Evolutionary conservation across 2,888 invertebrate species (phyloP).

Genomic region (Euzophera pinguis): DNA sequence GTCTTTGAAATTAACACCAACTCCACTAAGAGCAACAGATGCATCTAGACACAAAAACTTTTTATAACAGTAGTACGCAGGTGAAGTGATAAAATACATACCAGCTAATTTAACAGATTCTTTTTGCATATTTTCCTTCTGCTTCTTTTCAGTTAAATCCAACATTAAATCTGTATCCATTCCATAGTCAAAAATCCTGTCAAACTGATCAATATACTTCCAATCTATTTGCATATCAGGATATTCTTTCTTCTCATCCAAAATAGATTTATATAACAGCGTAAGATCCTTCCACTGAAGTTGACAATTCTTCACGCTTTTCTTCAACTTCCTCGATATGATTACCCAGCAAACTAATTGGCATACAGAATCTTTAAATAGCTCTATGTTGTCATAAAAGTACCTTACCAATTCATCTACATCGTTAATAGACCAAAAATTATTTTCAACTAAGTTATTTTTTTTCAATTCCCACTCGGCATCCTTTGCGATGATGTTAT

Average conservation of each 20-base stretch:
- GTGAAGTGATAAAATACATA: constrained; percentile 25
- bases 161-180: constrained; percentile 56
- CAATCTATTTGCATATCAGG: constrained; percentile 67
- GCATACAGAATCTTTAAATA: constrained; percentile 60
- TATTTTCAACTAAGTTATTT: constrained; percentile 21
- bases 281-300: constrained; percentile 57
- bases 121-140: constrained; percentile 19
- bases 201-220: constrained; percentile 68
- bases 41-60: no score
- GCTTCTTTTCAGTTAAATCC: constrained; percentile 41
- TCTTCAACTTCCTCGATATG: constrained; percentile 41
- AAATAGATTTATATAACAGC: constrained; percentile 47
- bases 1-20: no score
- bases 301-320: constrained; percentile 38
- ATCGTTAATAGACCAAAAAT: constrained; percentile 40
- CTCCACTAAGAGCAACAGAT: no score
- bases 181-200: constrained; percentile 69
- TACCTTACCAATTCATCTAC: constrained; percentile 56
- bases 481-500: constrained; percentile 59
- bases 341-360: constrained; percentile 62
- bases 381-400: constrained; percentile 53
- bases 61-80: not conserved
- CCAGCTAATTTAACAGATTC: constrained; percentile 42
- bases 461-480: constrained; percentile 37
- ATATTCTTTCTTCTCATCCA: constrained; percentile 63